Percentiles rank a stretch among this genome's conserved stretches.
These are phyloP conservation scores for Bombus breviceps DNA, from an alignment of 1,140 invertebrate species.

Conservation along the genomic window DNA sequence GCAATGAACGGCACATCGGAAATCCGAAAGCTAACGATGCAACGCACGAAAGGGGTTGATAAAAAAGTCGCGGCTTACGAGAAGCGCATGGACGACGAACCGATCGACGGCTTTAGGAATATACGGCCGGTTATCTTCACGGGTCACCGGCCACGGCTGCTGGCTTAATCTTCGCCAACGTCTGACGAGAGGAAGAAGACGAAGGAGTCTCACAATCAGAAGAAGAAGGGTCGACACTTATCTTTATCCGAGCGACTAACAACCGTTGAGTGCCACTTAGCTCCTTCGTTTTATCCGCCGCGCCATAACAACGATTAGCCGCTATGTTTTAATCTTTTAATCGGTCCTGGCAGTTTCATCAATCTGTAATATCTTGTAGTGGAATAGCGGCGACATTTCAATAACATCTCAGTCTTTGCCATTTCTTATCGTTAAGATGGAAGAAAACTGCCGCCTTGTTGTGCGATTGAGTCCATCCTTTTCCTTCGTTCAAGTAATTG, in stretches of 20 bases:
- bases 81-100: conserved; percentile 54
- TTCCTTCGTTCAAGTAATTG: too few species aligned
- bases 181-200: conserved; percentile 63
- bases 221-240: conserved; percentile 64
- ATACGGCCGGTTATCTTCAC: conserved; percentile 76
- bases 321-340: conserved; percentile 57
- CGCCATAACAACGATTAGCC: conserved; percentile 45
- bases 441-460: not conserved
- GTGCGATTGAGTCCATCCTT: too few species aligned
- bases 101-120: conserved; percentile 71
- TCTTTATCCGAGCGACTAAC: conserved; percentile 68
- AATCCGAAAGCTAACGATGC: conserved; percentile 70
- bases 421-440: not conserved
- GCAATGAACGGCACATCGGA: conserved; percentile 72
- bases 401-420: not conserved
- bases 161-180: conserved; percentile 78
- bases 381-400: not conserved
- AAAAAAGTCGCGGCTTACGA: conserved; percentile 72
- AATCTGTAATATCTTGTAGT: not conserved
- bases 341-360: not conserved
- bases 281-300: conserved; percentile 14
- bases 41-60: conserved; percentile 70
- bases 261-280: conserved; percentile 53
- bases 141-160: conserved; percentile 78
- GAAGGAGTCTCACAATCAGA: conserved; percentile 51